These are phyloP conservation scores for Cotesia typhae DNA, from an alignment of 1,140 invertebrate species.

Conservation along the genomic window DNA sequence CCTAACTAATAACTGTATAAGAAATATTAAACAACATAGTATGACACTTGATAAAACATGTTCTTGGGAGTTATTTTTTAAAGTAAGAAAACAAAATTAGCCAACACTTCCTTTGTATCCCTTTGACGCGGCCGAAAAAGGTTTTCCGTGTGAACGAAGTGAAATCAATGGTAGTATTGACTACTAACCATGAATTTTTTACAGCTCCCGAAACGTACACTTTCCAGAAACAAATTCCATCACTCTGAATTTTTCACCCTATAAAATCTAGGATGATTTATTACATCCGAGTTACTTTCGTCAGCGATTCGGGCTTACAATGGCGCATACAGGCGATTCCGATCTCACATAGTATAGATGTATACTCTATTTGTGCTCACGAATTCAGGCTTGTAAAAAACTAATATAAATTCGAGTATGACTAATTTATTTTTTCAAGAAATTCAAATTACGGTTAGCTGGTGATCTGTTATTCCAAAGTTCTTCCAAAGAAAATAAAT, in stretches of 20 bases:
- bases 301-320: conserved; percentile 16
- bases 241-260: conserved; percentile 21
- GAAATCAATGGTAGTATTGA: conserved; percentile 23
- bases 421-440: conserved; percentile 2
- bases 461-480: too few species aligned
- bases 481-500: too few species aligned
- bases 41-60: too few species aligned
- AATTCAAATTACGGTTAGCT: neutral
- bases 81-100: neutral
- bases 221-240: conserved; percentile 24
- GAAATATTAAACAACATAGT: too few species aligned
- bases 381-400: conserved; percentile 17
- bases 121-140: conserved; percentile 28
- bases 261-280: conserved; percentile 33
- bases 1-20: too few species aligned
- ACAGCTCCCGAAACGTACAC: conserved; percentile 23
- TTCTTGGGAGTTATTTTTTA: too few species aligned
- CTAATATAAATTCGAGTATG: conserved; percentile 5
- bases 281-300: conserved; percentile 24
- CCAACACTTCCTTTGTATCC: conserved; percentile 5
- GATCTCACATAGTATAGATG: neutral
- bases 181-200: conserved; percentile 22
- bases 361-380: conserved; percentile 24
- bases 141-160: conserved; percentile 31
- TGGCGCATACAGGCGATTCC: conserved; percentile 2